Conservation (phyloP, 2,113 vertebrate genomes). For the Varanus salvator region DNA sequence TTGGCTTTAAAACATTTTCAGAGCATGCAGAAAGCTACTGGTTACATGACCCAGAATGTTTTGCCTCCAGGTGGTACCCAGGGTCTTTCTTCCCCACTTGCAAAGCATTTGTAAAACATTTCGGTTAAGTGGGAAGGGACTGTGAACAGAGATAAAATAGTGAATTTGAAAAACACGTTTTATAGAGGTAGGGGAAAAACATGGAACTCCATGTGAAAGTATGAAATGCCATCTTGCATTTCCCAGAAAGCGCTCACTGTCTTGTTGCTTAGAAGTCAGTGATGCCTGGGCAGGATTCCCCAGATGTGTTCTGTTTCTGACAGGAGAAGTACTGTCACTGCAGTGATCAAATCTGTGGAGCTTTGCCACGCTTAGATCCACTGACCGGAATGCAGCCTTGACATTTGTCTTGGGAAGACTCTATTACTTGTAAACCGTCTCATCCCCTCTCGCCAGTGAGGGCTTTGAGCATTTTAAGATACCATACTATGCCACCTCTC, state of each 20-base stretch:
- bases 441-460: background rate
- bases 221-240: background rate
- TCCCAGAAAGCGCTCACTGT: background rate
- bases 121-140: too few relatives aligned
- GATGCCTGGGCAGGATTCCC: background rate
- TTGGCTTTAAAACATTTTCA: background rate
- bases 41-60: background rate
- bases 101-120: background rate
- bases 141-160: background rate
- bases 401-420: background rate
- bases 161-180: background rate
- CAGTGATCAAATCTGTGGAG: background rate
- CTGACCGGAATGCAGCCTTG: background rate
- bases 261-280: constrained; percentile 10
- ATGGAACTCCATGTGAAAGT: background rate
- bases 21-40: background rate
- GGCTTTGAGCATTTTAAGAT: constrained; percentile 5
- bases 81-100: background rate
- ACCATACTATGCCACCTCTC: background rate
- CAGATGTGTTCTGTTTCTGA: background rate
- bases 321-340: background rate
- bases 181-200: background rate
- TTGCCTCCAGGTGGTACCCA: background rate
- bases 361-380: background rate
- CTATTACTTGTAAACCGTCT: background rate